Conservation (phyloP, 1,140 invertebrate species). For the Zaprionus tsacasi region DNA sequence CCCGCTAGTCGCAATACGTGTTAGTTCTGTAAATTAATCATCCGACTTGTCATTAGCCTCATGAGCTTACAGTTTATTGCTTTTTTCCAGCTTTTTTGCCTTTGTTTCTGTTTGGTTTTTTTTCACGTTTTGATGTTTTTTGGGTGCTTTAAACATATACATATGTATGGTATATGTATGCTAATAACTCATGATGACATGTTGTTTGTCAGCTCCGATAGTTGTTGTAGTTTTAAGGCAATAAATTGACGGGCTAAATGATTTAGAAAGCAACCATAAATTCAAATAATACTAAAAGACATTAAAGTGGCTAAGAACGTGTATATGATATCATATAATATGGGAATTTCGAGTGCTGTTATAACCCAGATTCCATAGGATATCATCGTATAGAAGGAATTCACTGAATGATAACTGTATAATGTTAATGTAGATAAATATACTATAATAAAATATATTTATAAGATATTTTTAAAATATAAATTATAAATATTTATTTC, state of each 20-base stretch:
- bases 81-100: constrained; percentile 4
- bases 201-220: constrained; percentile 9
- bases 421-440: too few relatives aligned
- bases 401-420: too few relatives aligned
- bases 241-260: constrained; percentile 40
- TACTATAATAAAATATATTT: too few relatives aligned
- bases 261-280: constrained; percentile 13
- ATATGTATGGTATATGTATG: constrained; percentile 5
- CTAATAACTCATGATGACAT: constrained; percentile 42
- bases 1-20: constrained; percentile 2
- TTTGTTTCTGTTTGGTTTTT: constrained; percentile 3
- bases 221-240: constrained; percentile 13
- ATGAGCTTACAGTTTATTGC: constrained; percentile 35
- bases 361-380: background rate
- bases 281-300: background rate
- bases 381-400: background rate
- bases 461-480: too few relatives aligned
- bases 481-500: too few relatives aligned
- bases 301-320: background rate
- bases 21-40: constrained; percentile 49
- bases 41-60: constrained; percentile 45
- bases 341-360: background rate
- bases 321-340: background rate
- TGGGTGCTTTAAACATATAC: constrained; percentile 6
- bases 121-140: background rate